Conservation (phyloP, 2,888 invertebrate genomes). For the Athripsodes cinereus region DNA sequence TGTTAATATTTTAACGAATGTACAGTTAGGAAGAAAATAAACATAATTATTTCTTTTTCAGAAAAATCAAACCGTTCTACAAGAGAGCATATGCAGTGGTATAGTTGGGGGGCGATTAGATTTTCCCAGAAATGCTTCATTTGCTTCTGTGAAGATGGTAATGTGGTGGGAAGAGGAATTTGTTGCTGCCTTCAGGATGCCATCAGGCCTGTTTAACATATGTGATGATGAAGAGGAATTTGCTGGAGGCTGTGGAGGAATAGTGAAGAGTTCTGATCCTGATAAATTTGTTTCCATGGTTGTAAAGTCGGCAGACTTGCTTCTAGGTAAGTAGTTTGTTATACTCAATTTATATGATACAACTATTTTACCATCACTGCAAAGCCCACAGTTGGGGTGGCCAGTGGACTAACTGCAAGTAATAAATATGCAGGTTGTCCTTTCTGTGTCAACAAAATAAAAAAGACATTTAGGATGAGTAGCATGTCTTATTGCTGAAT, state of each 20-base stretch:
- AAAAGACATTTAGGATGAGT: too few relatives aligned
- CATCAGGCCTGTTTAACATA: conserved; percentile 45
- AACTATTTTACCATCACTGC: too few relatives aligned
- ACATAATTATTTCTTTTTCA: conserved; percentile 33
- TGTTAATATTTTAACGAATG: too few relatives aligned
- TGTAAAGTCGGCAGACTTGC: conserved; percentile 67
- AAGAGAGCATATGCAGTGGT: conserved; percentile 70
- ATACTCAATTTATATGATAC: too few relatives aligned
- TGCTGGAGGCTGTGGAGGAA: conserved; percentile 45
- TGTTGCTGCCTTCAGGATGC: conserved; percentile 59
- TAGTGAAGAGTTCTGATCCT: conserved; percentile 71
- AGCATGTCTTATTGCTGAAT: too few relatives aligned
- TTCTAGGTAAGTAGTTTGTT: conserved; percentile 58
- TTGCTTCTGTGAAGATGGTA: conserved; percentile 76
- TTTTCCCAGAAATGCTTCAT: conserved; percentile 77
- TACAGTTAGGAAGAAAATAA: too few relatives aligned
- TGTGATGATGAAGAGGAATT: conserved; percentile 37
- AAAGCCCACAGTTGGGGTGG: too few relatives aligned
- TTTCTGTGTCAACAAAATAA: too few relatives aligned
- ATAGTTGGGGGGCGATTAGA: conserved; percentile 78
- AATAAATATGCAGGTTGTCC: too few relatives aligned
- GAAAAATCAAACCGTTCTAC: conserved; percentile 68
- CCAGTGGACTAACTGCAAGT: too few relatives aligned
- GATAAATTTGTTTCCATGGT: conserved; percentile 66
- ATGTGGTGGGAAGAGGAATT: conserved; percentile 86